Evolutionary conservation across 1,140 invertebrate species (phyloP), one percentile per base, ranked within the genome.

Genomic region (Caerostris extrusa): DNA sequence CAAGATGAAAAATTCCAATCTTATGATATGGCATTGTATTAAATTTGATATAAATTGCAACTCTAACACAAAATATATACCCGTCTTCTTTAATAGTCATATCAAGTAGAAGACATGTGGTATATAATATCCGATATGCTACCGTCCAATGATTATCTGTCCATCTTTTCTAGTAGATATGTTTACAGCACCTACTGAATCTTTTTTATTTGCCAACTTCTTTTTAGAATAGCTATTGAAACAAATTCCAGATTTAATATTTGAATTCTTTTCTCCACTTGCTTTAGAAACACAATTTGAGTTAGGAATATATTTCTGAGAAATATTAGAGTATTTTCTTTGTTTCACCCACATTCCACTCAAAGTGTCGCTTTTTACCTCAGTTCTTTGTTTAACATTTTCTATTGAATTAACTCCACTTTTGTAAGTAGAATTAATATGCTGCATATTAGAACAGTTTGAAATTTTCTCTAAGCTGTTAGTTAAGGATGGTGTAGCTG

Each of bases 71-170:
- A 53, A 3, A 58, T n/a, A 85, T 77, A 77, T 12, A 34, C 56
- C 53, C 19, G 56, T 58, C 69, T 89, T 81, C 89, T 17, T 12
- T 53, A 81, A 56, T 12, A 77, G 50, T 77, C n/a, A 77, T 60
- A 81, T 12, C 34, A 17, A 81, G 3, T 81, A 53, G 89, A 90
- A 81, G 89, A 90, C 89, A 77, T 10, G n/a, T 85, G 14, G 89
- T 50, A 55, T 77, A 12, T 58, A 58, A 57, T 56, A 58, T 50
- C 19, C 7, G 69, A 91, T 92, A 92, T 92, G 90, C 90, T 92
- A 92, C 90, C 90, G 90, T 56, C 90, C 90, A 83, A 92, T 57
- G 53, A 92, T 55, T 67, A 92, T 57, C 56, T 61, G 90, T 57
- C 77, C 82, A 85, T 92, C 90, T 58, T 92, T 92, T 53, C 81